Percentiles rank a stretch among this genome's conserved stretches.
Evolutionary conservation across 2,797 vertebrate species (phyloP).

Genomic region (Myotis daubentonii): DNA sequence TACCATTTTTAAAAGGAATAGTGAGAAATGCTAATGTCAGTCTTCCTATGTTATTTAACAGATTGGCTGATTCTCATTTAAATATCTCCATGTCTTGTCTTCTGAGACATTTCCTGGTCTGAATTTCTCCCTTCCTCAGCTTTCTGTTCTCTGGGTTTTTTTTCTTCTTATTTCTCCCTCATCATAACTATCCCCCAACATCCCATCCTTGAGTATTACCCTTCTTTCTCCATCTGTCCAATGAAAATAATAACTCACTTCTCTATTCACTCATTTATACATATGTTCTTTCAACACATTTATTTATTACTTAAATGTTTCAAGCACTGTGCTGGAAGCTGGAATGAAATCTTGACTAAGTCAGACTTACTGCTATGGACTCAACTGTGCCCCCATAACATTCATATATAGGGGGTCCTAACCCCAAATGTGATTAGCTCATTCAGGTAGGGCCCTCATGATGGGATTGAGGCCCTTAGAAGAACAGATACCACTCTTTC

Average conservation of each 20-base stretch:
- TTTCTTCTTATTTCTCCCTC: background rate
- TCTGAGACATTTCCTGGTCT: background rate
- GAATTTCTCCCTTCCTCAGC: background rate
- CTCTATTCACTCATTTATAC: background rate
- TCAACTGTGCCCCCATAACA: background rate
- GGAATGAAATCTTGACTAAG: background rate
- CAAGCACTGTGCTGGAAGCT: background rate
- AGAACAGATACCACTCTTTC: background rate
- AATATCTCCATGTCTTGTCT: background rate
- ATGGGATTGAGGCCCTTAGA: background rate
- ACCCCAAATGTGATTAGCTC: background rate
- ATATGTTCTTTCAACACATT: background rate
- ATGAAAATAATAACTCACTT: background rate
- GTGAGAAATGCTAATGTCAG: conserved; percentile 2
- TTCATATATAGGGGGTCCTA: background rate
- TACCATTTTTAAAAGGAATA: background rate
- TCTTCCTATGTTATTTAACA: background rate
- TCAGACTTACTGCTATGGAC: background rate
- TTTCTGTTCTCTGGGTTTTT: background rate
- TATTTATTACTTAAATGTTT: background rate
- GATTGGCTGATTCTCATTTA: background rate
- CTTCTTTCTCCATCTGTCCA: background rate
- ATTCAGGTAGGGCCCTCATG: background rate
- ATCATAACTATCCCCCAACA: background rate
- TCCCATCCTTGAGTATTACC: background rate